Conservation (phyloP, 2,113 vertebrate species). For the Daphoenositta chrysoptera region DNA sequence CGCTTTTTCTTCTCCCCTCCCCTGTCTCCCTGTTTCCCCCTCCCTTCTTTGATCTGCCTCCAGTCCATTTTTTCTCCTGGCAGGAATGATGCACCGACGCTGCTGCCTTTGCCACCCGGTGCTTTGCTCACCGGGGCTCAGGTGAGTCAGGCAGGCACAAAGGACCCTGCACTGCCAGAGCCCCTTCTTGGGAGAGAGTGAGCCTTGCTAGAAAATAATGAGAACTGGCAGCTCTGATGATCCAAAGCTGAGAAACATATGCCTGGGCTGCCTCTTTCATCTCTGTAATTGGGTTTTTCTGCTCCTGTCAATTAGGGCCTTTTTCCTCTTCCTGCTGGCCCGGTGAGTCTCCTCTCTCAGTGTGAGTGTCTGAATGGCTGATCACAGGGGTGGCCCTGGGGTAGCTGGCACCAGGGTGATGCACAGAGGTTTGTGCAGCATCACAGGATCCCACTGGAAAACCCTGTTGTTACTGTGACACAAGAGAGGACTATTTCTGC, state of each 20-base stretch:
- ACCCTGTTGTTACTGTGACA: background rate
- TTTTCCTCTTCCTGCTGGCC: background rate
- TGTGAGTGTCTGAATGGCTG: background rate
- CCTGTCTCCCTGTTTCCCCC: background rate
- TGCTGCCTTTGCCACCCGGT: background rate
- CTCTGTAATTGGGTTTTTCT: conserved; percentile 58
- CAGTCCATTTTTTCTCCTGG: background rate
- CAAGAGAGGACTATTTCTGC: background rate
- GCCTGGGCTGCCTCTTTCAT: conserved; percentile 56
- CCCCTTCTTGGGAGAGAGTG: background rate
- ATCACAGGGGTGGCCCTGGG: background rate
- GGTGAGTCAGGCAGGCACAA: background rate
- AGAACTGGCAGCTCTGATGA: conserved; percentile 53
- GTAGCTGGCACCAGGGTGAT: background rate
- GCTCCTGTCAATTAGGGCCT: conserved; percentile 41
- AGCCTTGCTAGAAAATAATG: conserved; percentile 49
- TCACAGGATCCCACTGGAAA: background rate
- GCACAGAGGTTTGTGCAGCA: background rate
- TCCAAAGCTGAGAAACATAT: conserved; percentile 46
- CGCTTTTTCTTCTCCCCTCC: background rate
- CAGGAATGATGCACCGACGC: background rate
- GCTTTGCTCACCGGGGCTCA: background rate
- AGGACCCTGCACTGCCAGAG: background rate
- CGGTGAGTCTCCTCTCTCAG: background rate
- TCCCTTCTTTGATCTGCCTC: background rate